Evolutionary conservation across 2,888 invertebrate genomes (phyloP), one percentile per base, ranked within the genome.

Genomic region (Anoplius nigerrimus): DNA sequence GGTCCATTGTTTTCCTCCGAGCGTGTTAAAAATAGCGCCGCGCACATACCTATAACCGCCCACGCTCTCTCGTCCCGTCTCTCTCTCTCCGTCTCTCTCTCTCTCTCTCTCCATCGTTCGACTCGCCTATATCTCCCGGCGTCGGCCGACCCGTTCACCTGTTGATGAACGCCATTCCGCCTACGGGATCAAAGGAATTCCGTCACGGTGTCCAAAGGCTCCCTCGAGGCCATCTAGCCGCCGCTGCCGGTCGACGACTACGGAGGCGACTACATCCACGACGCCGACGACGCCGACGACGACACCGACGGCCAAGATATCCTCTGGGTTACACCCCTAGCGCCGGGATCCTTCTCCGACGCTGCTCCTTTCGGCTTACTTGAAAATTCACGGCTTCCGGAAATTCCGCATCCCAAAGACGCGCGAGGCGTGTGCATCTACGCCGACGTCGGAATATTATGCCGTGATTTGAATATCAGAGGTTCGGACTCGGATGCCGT

Each of bases 91-190:
- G 24, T 54, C 34, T 60, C 34, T 59, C 66, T 34, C 69, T 61
- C 67, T 81, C 81, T 76, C 58, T 71, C 72, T 80, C 76, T 80
- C 78, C 75, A 76, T 69, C 69, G 66, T n/a, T n/a, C 42, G 66
- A 48, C 54, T 24, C 64, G 62, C 62, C 74, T 78, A 74, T 74
- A 73, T 77, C 69, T 69, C 71, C 52, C 67, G 66, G 73, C 34
- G 54, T 68, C 72, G 71, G 73, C 71, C 69, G 67, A 74, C 77
- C 83, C 74, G 79, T 83, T 85, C 86, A 86, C 86, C 86, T 85
- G 86, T 86, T 86, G 86, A 86, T 86, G 79, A 74, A 82, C 77
- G 78, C 20, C 34, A 42, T 81, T 81, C 72, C 74, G 71, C 73
- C 68, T 61, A 71, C 62, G 75, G 75, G 73, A 79, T 79, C 76